phyloP scores from a whole-genome alignment of 2,888 invertebrate genomes.

The Melipona beecheii region DNA sequence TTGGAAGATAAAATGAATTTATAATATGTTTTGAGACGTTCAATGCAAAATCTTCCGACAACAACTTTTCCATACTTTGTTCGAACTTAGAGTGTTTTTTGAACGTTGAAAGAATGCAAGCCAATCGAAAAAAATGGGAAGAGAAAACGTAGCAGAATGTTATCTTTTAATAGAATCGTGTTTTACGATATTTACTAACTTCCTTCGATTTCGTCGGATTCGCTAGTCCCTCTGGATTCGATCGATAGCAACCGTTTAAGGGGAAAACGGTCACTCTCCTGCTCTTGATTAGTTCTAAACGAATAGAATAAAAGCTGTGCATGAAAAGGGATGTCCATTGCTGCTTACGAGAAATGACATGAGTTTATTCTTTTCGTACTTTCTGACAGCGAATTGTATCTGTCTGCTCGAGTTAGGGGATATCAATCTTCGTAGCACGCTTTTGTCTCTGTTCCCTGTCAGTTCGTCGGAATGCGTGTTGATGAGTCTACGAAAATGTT shows the following conservation, averaged over 20 bases:
- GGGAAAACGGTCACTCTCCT: slow-evolving; percentile 73
- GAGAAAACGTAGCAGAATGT: too few relatives aligned
- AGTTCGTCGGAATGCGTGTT: slow-evolving; percentile 63
- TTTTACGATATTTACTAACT: slow-evolving; percentile 58
- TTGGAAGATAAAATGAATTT: too few relatives aligned
- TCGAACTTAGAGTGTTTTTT: neutral
- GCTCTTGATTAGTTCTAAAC: slow-evolving; percentile 30
- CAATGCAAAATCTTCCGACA: too few relatives aligned
- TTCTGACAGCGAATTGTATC: slow-evolving; percentile 42
- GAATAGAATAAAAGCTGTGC: neutral
- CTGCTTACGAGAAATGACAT: neutral
- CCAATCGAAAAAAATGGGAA: too few relatives aligned
- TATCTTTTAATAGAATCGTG: neutral
- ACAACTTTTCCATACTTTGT: too few relatives aligned
- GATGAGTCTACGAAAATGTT: slow-evolving; percentile 22
- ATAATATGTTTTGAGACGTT: too few relatives aligned
- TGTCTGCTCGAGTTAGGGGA: slow-evolving; percentile 66
- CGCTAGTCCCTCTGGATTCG: slow-evolving; percentile 83
- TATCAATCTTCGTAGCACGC: slow-evolving; percentile 76
- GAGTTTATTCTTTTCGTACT: slow-evolving; percentile 12
- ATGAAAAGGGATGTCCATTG: neutral
- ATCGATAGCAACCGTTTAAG: slow-evolving; percentile 82
- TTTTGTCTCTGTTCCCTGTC: slow-evolving; percentile 72
- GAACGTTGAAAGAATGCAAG: too few relatives aligned
- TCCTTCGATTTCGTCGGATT: slow-evolving; percentile 83